phyloP scores from a whole-genome alignment of 1,140 invertebrate genomes.

The Solen grandis region DNA sequence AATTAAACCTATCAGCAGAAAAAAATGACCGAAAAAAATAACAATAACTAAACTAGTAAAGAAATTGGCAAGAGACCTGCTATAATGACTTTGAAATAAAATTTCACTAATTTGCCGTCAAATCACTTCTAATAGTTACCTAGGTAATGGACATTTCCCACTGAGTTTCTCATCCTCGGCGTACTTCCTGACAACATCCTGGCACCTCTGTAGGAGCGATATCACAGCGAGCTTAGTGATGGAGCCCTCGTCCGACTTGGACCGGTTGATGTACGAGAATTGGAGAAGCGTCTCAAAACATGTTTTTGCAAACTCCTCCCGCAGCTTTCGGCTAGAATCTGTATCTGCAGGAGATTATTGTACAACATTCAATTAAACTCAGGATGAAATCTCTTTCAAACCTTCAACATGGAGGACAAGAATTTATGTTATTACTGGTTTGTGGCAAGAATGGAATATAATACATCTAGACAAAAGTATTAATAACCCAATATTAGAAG shows the following conservation, averaged over 20 bases:
- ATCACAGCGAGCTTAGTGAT: conserved; percentile 94
- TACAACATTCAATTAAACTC: no score
- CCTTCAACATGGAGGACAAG: neutral
- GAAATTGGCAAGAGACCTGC: no score
- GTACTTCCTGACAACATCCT: conserved; percentile 94
- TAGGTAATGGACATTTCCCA: conserved; percentile 94
- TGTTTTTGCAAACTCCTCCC: conserved; percentile 97
- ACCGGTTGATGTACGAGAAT: conserved; percentile 87
- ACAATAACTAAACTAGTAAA: no score
- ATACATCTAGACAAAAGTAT: no score
- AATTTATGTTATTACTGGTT: neutral
- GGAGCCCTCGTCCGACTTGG: conserved; percentile 83
- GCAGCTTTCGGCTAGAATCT: conserved; percentile 90
- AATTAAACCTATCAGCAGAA: neutral
- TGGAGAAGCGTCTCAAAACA: conserved; percentile 98
- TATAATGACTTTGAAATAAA: no score
- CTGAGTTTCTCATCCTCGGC: conserved; percentile 93
- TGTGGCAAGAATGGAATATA: no score
- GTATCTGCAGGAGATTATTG: conserved; percentile 86
- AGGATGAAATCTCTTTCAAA: no score
- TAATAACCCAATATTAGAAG: no score
- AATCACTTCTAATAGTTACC: conserved; percentile 86
- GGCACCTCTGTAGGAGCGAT: conserved; percentile 91
- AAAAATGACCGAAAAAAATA: neutral
- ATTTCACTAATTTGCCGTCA: no score